Evolutionary conservation across 2,888 invertebrate species (phyloP), one percentile per base, ranked within the genome.

Genomic region (Eulithis testata): DNA sequence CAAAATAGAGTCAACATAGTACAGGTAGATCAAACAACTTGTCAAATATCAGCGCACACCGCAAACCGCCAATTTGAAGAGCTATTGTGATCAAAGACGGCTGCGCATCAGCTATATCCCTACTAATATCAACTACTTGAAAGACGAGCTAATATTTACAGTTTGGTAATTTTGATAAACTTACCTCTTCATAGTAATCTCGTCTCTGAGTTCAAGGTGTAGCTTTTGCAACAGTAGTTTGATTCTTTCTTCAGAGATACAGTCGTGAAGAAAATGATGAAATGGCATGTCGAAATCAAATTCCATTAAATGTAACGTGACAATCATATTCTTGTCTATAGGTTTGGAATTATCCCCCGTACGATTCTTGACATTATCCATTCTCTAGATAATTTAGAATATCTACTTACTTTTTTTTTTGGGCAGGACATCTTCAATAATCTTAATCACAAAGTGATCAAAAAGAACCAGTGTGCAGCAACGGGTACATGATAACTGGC

Each of bases 51-150:
- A 63, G 62, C 69, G 70, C 63, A 66, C 44, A 58, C 85, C 84
- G 72, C 83, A 82, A 81, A 84, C 86, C 86, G 86, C 86, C 86
- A 87, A 87, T 87, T 87, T 86, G 80, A 72, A 66, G 73, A 73
- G 73, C 74, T 47, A 31, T 43, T 14, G 75, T 75, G 78, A 84
- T 85, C 85, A 85, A 86, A 86, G 83, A 82, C 82, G 80, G 75
- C 79, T 71, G 58, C 73, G 57, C 21, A 9, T 21, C 12, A 36
- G 54, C 8, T 77, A 71, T 76, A 21, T 21, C 21, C 21, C 21
- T 21, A 14, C 47, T 7, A 79, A 82, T 84, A 82, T 86, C 8
- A 53, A 53, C 11, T 52, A 52, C 52, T 37, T 36, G 36, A 9
- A 12, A 52, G n/a, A 27, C 14, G 47, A 47, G 14, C 47, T 47